Evolutionary conservation across 2,888 invertebrate genomes (phyloP).

Genomic region (Hetaerina titia): DNA sequence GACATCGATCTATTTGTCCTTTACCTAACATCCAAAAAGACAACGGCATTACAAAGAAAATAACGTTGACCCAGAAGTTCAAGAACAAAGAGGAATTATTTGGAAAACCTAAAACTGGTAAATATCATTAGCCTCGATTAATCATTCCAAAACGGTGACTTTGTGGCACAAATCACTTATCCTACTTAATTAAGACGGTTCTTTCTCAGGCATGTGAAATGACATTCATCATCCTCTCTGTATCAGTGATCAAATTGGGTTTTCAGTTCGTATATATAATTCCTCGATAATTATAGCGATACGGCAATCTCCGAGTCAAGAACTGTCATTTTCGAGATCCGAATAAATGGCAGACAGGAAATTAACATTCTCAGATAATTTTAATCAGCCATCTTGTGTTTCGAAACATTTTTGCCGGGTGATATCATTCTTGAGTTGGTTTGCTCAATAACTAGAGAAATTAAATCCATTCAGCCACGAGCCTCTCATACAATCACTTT

Average conservation of each 20-base stretch:
- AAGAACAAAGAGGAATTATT: neutral
- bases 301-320: neutral
- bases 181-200: neutral
- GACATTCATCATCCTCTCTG: neutral
- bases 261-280: constrained; percentile 1
- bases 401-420: neutral
- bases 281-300: neutral
- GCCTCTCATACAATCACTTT: neutral
- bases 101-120: neutral
- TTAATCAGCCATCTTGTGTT: neutral
- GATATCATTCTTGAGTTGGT: neutral
- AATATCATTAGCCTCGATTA: neutral
- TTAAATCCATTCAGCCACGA: neutral
- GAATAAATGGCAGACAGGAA: neutral
- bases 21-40: neutral
- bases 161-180: neutral
- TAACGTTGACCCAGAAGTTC: neutral
- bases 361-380: neutral
- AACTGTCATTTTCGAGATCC: neutral
- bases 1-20: too few relatives aligned
- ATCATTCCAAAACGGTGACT: constrained; percentile 1
- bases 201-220: neutral
- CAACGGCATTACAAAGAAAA: neutral
- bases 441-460: neutral
- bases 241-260: neutral